A percentile compares a stretch with the other conserved stretches of the same genome.
These are phyloP conservation scores for Melanostoma scalare DNA, from an alignment of 2,888 invertebrate species.

Conservation along the genomic window DNA sequence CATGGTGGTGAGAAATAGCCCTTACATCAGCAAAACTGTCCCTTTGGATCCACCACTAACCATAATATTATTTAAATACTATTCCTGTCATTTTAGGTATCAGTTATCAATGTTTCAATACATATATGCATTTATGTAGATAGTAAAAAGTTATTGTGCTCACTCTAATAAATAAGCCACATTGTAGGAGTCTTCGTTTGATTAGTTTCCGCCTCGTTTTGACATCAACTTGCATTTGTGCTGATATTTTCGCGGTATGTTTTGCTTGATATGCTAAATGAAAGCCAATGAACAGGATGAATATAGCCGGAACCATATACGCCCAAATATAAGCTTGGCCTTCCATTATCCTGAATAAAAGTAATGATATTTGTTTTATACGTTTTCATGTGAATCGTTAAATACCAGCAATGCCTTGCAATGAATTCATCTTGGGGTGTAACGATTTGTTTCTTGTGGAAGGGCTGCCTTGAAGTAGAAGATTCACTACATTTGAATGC, in stretches of 20 bases:
- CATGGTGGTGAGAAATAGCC: no score
- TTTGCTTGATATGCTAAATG: conserved; percentile 83
- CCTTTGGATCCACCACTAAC: no score
- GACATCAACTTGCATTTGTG: conserved; percentile 85
- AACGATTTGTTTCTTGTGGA: conserved; percentile 61
- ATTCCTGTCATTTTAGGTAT: no score
- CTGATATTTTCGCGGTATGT: conserved; percentile 84
- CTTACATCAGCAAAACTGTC: no score
- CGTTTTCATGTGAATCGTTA: not conserved
- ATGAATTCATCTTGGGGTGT: conserved; percentile 73
- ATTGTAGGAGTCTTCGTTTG: conserved; percentile 84
- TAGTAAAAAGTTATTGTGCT: conserved; percentile 30
- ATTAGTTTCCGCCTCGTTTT: conserved; percentile 85
- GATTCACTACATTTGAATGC: conserved; percentile 83
- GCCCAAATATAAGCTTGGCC: conserved; percentile 76
- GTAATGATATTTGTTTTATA: not conserved
- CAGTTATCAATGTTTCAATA: no score
- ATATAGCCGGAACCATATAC: conserved; percentile 81
- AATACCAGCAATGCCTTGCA: conserved; percentile 75
- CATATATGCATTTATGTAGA: not conserved
- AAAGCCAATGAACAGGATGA: conserved; percentile 82
- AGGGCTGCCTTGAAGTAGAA: conserved; percentile 55
- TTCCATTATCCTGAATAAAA: conserved; percentile 74
- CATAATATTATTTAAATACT: no score
- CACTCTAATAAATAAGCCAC: conserved; percentile 84